Base-by-base conservation (phyloP, 2,113 vertebrate genomes). In the Triplophysa siluroides region DNA sequence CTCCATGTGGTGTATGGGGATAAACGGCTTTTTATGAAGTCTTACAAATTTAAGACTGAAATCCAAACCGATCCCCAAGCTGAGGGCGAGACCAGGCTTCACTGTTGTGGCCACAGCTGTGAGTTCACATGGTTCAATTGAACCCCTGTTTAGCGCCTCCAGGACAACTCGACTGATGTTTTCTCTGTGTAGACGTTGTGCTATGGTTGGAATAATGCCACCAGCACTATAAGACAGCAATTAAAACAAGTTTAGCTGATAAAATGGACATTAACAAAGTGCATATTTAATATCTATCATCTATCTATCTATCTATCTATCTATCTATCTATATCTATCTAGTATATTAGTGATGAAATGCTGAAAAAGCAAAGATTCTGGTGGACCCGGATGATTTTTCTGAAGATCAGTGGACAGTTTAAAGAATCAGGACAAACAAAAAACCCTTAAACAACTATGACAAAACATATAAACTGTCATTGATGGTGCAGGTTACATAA, bases 1-100 rank as follows among this genome's bases (percentile, higher is more conserved):
- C 75, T 99, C 98, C 98, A 99, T 99, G 86, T 99, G 98, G 79
- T 99, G 98, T 69, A 99, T 93, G 61, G 98, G 98, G 76, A 99
- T 98, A 86, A 99, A 99, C 0, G 93, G 95, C 83, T 92, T 97
- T 81, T 92, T 80, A 76, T 95, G 88, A 52, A 61, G 86, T 24
- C 78, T 86, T 43, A 96, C 95, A 70, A 99, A 85, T 78, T 77
- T 83, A 74, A 75, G 67, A 80, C 95, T 98, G 90, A 96, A 96
- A 11, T 90, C 82, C 29, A 99, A 89, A 2, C 97, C 98, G 2
- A 97, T 85, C 0, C 84, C 93, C 9, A 99, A 83, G 83, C 98
- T 96, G 47, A 96, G 89, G 0, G 92, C 95, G 0, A 99, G 89
- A 13, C 97, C 98, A 0, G 97, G 98, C 63, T 95, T 98, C 23